Conservation (phyloP, 2,113 vertebrate species). For the Martes martes region DNA sequence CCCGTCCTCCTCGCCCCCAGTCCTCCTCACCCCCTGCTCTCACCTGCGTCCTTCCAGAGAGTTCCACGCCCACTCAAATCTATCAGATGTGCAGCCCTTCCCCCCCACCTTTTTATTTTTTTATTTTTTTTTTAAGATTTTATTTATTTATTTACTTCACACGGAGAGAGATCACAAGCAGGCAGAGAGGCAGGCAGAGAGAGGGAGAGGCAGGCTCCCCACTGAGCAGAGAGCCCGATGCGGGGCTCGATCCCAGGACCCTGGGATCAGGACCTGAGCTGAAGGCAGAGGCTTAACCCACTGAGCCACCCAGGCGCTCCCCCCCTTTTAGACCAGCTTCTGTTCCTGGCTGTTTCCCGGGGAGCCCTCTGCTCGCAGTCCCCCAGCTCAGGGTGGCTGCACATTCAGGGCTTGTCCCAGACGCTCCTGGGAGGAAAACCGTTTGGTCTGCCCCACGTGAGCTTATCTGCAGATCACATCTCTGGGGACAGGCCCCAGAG, state of each 20-base stretch:
- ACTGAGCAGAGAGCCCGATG: too few relatives aligned
- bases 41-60: slow-evolving; percentile 85
- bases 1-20: too few relatives aligned
- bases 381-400: slow-evolving; percentile 51
- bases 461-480: fast-evolving
- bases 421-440: fast-evolving
- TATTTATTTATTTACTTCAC: too few relatives aligned
- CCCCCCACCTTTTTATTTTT: too few relatives aligned
- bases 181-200: too few relatives aligned
- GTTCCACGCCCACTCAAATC: slow-evolving; percentile 83
- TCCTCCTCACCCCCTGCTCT: not conserved
- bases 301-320: too few relatives aligned
- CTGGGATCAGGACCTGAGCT: too few relatives aligned
- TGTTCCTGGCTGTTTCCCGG: slow-evolving; percentile 85
- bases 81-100: fast-evolving
- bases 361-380: slow-evolving; percentile 60
- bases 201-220: too few relatives aligned
- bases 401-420: not conserved
- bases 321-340: not conserved
- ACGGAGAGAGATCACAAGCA: too few relatives aligned
- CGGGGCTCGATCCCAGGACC: too few relatives aligned
- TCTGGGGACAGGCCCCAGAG: not conserved
- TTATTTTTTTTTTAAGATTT: too few relatives aligned
- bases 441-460: not conserved
- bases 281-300: too few relatives aligned